Conservation (phyloP, 2,113 vertebrate genomes). For the Oostethus manadensis region DNA sequence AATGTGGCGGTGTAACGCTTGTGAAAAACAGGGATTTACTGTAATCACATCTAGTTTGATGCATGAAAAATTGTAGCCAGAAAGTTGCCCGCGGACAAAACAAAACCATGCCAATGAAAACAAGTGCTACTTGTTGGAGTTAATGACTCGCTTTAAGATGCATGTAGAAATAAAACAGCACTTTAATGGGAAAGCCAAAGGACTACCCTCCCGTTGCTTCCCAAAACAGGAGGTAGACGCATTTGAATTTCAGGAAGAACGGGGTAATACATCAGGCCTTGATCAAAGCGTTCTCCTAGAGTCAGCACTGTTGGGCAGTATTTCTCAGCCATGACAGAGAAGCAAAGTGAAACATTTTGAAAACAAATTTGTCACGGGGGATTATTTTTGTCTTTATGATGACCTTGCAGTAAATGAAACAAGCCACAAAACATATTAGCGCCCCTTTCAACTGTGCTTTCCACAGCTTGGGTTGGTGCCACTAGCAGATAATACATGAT, state of each 20-base stretch:
- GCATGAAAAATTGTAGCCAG: neutral
- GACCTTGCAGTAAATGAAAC: constrained; percentile 71
- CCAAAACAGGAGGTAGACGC: constrained; percentile 54
- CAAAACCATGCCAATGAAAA: no score
- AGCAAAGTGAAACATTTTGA: constrained; percentile 66
- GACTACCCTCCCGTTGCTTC: constrained; percentile 36
- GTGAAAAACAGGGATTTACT: no score
- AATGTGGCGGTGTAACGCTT: no score
- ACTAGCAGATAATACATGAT: constrained; percentile 51
- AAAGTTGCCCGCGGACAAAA: neutral
- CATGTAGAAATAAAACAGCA: constrained; percentile 30
- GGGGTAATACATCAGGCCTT: constrained; percentile 64
- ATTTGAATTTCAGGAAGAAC: constrained; percentile 68
- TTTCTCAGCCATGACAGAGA: constrained; percentile 63
- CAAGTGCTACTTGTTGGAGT: neutral
- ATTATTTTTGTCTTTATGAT: constrained; percentile 73
- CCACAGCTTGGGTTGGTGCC: constrained; percentile 39
- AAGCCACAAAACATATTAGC: constrained; percentile 62
- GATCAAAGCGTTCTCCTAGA: constrained; percentile 62
- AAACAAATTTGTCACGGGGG: constrained; percentile 71
- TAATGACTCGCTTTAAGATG: constrained; percentile 33
- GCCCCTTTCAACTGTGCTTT: constrained; percentile 47
- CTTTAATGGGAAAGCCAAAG: constrained; percentile 34
- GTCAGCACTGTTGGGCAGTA: constrained; percentile 67
- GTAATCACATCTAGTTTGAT: no score